Conservation (phyloP, 2,797 vertebrate genomes). For the Sebastes dallii region DNA sequence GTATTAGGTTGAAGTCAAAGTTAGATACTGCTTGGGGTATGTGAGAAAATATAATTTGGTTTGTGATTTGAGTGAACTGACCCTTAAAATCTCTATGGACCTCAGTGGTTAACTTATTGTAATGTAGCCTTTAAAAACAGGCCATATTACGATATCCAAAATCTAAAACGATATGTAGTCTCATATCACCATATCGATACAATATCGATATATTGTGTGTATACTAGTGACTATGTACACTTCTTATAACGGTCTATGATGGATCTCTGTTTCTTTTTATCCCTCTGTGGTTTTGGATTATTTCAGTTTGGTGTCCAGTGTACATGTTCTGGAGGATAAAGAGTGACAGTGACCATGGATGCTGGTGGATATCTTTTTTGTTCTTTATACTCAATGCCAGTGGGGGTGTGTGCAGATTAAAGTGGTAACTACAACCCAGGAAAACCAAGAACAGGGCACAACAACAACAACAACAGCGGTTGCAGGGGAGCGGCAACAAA, state of each 20-base stretch:
- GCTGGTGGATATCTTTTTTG: not conserved
- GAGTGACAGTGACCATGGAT: not conserved
- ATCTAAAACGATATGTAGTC: no score
- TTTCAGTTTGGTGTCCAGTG: not conserved
- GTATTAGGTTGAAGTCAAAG: not conserved
- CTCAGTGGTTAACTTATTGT: no score
- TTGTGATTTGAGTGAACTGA: not conserved
- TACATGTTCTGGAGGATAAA: not conserved
- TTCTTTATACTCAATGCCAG: not conserved
- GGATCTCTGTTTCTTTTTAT: not conserved
- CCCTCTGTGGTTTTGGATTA: not conserved
- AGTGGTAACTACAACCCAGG: not conserved
- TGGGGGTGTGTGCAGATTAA: constrained; percentile 9
- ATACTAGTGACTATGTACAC: no score
- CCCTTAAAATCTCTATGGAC: not conserved
- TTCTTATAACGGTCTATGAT: no score
- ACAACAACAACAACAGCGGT: not conserved
- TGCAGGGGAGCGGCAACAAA: not conserved
- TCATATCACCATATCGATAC: no score
- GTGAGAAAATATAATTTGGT: not conserved
- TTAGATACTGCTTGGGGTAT: not conserved
- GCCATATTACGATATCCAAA: no score
- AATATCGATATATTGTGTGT: no score
- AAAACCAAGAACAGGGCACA: not conserved
- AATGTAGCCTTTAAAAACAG: no score